Conservation (phyloP, 2,113 vertebrate genomes). For the Isichthys henryi region DNA sequence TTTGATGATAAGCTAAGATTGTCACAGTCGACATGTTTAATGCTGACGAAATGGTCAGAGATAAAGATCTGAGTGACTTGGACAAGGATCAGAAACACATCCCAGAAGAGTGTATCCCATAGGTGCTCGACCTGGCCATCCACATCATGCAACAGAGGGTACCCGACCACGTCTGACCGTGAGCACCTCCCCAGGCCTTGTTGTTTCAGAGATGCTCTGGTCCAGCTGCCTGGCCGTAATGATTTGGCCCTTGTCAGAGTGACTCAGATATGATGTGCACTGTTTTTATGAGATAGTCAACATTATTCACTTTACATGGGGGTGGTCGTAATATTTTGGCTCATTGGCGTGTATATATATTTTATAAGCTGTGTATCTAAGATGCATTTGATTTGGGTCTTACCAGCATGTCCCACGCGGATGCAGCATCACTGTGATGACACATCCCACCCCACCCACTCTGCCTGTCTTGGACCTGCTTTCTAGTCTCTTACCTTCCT, state of each 20-base stretch:
- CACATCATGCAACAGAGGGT: neutral
- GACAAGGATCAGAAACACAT: neutral
- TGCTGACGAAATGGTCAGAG: neutral
- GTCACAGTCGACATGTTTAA: neutral
- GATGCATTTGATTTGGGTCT: neutral
- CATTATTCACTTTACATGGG: neutral
- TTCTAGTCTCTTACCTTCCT: constrained; percentile 8
- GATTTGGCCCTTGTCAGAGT: neutral
- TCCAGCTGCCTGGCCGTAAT: neutral
- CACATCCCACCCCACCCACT: neutral
- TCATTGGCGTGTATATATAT: neutral
- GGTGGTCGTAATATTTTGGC: neutral
- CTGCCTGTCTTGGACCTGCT: neutral
- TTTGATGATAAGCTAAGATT: neutral
- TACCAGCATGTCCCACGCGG: neutral
- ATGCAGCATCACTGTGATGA: neutral
- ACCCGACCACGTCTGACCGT: neutral
- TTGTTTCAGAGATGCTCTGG: neutral
- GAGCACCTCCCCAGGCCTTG: neutral
- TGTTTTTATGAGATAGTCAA: neutral
- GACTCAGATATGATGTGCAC: neutral
- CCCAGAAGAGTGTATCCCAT: neutral
- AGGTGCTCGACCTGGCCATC: neutral
- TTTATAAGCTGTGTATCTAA: neutral
- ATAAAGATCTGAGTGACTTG: neutral